phyloP scores from a whole-genome alignment of 2,888 invertebrate genomes.

The Laspeyria flexula region DNA sequence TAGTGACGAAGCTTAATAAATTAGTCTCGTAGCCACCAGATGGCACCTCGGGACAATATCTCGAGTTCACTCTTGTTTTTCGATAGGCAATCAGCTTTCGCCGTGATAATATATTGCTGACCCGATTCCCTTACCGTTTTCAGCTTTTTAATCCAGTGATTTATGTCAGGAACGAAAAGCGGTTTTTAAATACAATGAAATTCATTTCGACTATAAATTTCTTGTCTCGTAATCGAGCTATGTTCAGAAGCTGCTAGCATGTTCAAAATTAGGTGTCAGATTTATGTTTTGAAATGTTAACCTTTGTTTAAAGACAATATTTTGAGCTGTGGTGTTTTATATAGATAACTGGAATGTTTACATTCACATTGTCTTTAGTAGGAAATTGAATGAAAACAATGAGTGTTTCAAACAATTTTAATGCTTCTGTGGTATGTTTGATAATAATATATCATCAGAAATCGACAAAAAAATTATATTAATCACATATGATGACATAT shows the following conservation, averaged over 20 bases:
- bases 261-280: neutral
- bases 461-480: too few species aligned
- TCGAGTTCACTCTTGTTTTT: slow-evolving; percentile 48
- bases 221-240: slow-evolving; percentile 22
- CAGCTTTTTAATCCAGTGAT: slow-evolving; percentile 69
- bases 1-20: slow-evolving; percentile 10
- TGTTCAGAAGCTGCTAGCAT: slow-evolving; percentile 2
- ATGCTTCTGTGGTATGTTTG: too few species aligned
- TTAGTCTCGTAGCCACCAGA: slow-evolving; percentile 39
- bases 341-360: slow-evolving; percentile 10
- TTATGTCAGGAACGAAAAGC: slow-evolving; percentile 57
- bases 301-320: neutral
- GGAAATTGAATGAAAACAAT: too few species aligned
- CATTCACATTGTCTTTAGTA: slow-evolving; percentile 5
- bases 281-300: neutral
- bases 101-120: slow-evolving; percentile 63
- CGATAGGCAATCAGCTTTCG: slow-evolving; percentile 52
- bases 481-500: too few species aligned
- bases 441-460: too few species aligned
- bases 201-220: slow-evolving; percentile 51
- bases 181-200: slow-evolving; percentile 62
- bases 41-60: slow-evolving; percentile 52
- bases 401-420: too few species aligned
- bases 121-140: slow-evolving; percentile 57
- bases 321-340: neutral